phyloP scores from a whole-genome alignment of 92 coral and sea anemone species.

The Heteractis magnifica region DNA sequence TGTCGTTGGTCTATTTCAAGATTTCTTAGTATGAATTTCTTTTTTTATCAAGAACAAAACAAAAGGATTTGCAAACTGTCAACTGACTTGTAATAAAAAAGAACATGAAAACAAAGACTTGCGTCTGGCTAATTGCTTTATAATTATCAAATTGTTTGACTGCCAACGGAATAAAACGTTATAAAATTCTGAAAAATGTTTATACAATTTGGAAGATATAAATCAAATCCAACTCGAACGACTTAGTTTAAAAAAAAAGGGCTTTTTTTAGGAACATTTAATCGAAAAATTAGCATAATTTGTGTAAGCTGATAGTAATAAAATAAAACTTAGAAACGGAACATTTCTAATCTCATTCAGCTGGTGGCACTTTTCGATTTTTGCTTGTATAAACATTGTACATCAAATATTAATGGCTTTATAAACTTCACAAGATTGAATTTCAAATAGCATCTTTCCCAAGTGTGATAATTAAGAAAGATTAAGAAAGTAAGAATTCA shows the following conservation, averaged over 20 bases:
- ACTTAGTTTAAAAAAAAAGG: background rate
- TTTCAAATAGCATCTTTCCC: background rate
- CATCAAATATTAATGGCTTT: conserved; percentile 4
- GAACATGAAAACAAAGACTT: background rate
- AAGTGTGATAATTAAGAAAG: background rate
- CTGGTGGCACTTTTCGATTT: background rate
- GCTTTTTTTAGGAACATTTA: background rate
- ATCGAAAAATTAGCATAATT: background rate
- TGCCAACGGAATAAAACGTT: background rate
- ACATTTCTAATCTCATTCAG: background rate
- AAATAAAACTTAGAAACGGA: background rate
- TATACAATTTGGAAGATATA: background rate
- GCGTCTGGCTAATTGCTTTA: background rate
- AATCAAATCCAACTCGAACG: background rate
- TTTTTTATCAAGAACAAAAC: too few relatives aligned
- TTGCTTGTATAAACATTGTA: conserved; percentile 1
- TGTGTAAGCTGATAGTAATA: background rate
- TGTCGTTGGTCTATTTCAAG: too few relatives aligned
- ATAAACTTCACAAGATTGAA: background rate
- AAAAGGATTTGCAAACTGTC: too few relatives aligned
- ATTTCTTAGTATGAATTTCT: too few relatives aligned
- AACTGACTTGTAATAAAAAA: background rate
- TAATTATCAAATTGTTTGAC: background rate
- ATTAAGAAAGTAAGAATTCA: background rate
- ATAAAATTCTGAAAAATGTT: background rate